Conservation (phyloP, 2,888 invertebrate species). For the Polia nebulosa region DNA sequence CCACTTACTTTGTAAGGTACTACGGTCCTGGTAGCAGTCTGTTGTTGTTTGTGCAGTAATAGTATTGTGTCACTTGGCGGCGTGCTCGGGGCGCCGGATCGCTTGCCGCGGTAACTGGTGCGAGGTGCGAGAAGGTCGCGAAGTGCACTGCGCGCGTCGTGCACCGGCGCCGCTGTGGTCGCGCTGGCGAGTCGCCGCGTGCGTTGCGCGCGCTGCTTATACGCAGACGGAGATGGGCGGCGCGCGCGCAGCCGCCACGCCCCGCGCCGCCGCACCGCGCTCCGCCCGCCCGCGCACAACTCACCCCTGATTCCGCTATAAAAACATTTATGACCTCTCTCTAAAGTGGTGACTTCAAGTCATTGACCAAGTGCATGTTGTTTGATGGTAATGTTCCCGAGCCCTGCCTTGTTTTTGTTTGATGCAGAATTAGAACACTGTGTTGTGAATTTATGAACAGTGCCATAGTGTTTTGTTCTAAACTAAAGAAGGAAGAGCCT, state of each 20-base stretch:
- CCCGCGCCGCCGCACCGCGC: slow-evolving; percentile 81
- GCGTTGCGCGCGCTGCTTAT: slow-evolving; percentile 80
- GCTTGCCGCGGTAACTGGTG: slow-evolving; percentile 58
- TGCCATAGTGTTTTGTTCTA: slow-evolving; percentile 20
- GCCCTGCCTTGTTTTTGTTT: slow-evolving; percentile 45
- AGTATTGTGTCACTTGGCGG: slow-evolving; percentile 45
- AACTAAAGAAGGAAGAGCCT: slow-evolving; percentile 28
- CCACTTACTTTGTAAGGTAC: slow-evolving; percentile 54
- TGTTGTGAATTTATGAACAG: slow-evolving; percentile 34
- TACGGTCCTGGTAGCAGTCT: slow-evolving; percentile 38
- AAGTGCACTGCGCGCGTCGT: slow-evolving; percentile 69
- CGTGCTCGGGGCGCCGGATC: slow-evolving; percentile 61
- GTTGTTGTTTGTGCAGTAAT: slow-evolving; percentile 49
- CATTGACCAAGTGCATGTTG: slow-evolving; percentile 62
- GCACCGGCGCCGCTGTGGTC: slow-evolving; percentile 75
- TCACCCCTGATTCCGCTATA: slow-evolving; percentile 64
- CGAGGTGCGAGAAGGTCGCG: slow-evolving; percentile 56
- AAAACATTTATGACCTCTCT: slow-evolving; percentile 65
- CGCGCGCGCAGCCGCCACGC: slow-evolving; percentile 81
- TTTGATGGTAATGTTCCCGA: slow-evolving; percentile 47
- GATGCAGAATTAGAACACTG: slow-evolving; percentile 51
- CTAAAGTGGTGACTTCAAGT: slow-evolving; percentile 59
- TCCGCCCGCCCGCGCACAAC: slow-evolving; percentile 76
- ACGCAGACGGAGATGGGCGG: slow-evolving; percentile 78
- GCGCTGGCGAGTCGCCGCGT: slow-evolving; percentile 71